phyloP scores from a whole-genome alignment of 2,797 vertebrate genomes.

The Darevskia mixta region DNA sequence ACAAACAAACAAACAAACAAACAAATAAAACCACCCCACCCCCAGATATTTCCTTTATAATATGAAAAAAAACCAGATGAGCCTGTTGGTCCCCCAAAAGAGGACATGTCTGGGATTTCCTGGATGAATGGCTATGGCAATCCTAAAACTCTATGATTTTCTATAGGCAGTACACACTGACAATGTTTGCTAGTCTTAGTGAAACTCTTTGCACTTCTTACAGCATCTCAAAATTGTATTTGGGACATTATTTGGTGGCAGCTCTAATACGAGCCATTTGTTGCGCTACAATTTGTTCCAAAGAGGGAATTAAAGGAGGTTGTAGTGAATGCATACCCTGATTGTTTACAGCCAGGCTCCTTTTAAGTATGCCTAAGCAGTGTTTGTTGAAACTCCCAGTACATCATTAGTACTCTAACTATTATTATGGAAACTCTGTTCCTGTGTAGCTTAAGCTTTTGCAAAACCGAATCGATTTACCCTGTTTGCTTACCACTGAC shows the following conservation, averaged over 20 bases:
- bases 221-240: background rate
- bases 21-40: too few species aligned
- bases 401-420: background rate
- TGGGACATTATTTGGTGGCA: background rate
- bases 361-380: background rate
- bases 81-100: too few species aligned
- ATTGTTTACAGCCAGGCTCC: background rate
- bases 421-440: background rate
- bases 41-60: too few species aligned
- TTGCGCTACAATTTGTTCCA: background rate
- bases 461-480: constrained; percentile 33
- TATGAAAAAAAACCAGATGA: too few species aligned
- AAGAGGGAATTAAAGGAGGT: background rate
- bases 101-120: too few species aligned
- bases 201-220: background rate
- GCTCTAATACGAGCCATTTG: background rate
- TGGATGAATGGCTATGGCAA: too few species aligned
- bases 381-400: background rate
- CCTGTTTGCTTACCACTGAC: background rate
- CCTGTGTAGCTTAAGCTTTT: background rate
- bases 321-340: background rate
- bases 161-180: background rate
- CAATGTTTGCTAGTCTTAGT: background rate
- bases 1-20: too few species aligned
- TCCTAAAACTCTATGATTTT: too few species aligned